phyloP scores from a whole-genome alignment of 2,797 vertebrate genomes.

The Propithecus perrieri region DNA sequence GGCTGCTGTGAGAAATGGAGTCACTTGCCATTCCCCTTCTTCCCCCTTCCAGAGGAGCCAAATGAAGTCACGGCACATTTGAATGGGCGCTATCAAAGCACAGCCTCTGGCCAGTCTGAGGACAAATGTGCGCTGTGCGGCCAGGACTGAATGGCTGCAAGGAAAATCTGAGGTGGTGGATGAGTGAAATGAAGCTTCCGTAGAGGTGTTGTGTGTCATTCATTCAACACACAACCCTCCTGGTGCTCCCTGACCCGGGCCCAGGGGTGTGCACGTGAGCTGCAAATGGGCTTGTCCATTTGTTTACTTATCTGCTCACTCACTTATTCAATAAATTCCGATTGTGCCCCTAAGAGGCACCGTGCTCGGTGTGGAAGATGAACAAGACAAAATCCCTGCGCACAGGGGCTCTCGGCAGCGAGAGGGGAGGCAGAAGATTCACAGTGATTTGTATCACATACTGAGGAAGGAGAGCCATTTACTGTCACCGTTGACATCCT shows the following conservation, averaged over 20 bases:
- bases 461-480: neutral
- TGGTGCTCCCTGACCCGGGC: neutral
- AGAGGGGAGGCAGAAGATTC: neutral
- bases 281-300: neutral
- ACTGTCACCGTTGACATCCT: accelerated
- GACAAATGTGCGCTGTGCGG: neutral
- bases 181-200: neutral
- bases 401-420: neutral
- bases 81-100: neutral
- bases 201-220: neutral
- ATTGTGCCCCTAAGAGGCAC: neutral
- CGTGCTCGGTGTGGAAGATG: neutral
- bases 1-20: slow-evolving; percentile 33
- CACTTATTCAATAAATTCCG: neutral
- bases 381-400: neutral
- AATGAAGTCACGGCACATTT: neutral
- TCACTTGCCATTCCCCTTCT: neutral
- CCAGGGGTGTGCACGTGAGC: neutral
- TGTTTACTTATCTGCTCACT: neutral
- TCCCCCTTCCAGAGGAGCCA: neutral
- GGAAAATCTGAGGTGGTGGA: neutral
- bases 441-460: neutral
- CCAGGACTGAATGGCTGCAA: neutral
- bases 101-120: neutral
- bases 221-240: neutral